phyloP scores from a whole-genome alignment of 2,888 invertebrate genomes.

The Oscheius onirici region DNA sequence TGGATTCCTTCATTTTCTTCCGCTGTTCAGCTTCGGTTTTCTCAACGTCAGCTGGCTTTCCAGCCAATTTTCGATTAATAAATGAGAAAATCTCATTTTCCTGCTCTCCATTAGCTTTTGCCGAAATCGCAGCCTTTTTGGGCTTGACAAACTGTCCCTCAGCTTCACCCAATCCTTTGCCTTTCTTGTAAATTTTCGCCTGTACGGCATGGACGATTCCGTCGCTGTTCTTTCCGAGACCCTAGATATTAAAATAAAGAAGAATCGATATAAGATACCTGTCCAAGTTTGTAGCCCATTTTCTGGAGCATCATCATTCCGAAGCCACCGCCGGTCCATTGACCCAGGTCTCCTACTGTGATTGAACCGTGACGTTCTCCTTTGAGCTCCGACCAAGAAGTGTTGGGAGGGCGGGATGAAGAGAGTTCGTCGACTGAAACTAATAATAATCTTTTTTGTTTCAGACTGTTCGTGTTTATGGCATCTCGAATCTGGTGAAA shows the following conservation, averaged over 20 bases:
- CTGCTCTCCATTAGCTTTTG: neutral
- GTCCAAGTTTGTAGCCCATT: slow-evolving; percentile 57
- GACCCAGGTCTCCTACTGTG: slow-evolving; percentile 44
- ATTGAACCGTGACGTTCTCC: slow-evolving; percentile 27
- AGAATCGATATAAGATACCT: slow-evolving; percentile 8
- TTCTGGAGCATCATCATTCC: slow-evolving; percentile 57
- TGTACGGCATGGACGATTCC: slow-evolving; percentile 61
- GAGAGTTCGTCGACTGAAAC: no score
- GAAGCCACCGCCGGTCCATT: slow-evolving; percentile 55
- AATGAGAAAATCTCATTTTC: slow-evolving; percentile 45
- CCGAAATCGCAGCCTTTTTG: neutral
- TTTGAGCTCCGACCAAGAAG: slow-evolving; percentile 40
- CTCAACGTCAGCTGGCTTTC: slow-evolving; percentile 14
- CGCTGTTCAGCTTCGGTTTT: slow-evolving; percentile 27
- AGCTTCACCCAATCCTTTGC: slow-evolving; percentile 41
- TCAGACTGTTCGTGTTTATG: no score
- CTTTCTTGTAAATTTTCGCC: slow-evolving; percentile 48
- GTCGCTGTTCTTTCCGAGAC: slow-evolving; percentile 54
- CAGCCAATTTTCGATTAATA: slow-evolving; percentile 39
- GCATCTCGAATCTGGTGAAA: no score
- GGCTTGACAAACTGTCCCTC: neutral
- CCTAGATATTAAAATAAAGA: slow-evolving; percentile 27
- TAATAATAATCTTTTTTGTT: no score
- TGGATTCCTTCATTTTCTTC: slow-evolving; percentile 33
- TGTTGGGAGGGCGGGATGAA: slow-evolving; percentile 2